phyloP scores from a whole-genome alignment of 2,888 invertebrate genomes.

The Leuctra nigra region DNA sequence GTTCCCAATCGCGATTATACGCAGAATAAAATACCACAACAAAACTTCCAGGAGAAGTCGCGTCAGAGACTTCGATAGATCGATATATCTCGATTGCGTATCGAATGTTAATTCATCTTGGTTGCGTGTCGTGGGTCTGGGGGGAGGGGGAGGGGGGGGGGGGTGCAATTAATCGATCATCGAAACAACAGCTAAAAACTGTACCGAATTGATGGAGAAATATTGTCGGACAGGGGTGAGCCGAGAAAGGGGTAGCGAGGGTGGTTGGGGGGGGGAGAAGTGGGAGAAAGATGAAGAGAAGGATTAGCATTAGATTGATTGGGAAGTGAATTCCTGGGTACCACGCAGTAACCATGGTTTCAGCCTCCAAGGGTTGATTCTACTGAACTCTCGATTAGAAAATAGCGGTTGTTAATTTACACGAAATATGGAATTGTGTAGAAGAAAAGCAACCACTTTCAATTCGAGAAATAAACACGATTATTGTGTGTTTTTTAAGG shows the following conservation, averaged over 20 bases:
- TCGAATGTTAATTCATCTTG: conserved; percentile 1
- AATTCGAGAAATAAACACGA: too few species aligned
- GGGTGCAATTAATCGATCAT: neutral
- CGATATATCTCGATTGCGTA: neutral
- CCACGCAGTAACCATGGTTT: conserved; percentile 6
- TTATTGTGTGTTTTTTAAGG: too few species aligned
- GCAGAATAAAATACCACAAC: conserved; percentile 4
- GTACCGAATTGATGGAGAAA: conserved; percentile 19
- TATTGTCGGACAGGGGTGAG: conserved; percentile 1
- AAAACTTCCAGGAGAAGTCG: neutral
- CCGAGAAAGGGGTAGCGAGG: neutral
- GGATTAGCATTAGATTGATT: conserved; percentile 17
- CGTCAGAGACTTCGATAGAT: neutral
- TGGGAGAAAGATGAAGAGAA: conserved; percentile 1
- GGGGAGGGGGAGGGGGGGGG: too few species aligned
- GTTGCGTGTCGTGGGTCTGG: neutral
- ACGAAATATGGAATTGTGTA: too few species aligned
- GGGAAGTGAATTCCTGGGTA: neutral
- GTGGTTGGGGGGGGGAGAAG: neutral
- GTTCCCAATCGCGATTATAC: too few species aligned
- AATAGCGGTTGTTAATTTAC: too few species aligned
- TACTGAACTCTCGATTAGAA: too few species aligned
- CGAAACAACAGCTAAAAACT: neutral
- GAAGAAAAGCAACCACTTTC: too few species aligned
- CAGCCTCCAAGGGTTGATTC: too few species aligned